Conservation (phyloP, 2,797 vertebrate species). For the Enteromius anoplus region DNA sequence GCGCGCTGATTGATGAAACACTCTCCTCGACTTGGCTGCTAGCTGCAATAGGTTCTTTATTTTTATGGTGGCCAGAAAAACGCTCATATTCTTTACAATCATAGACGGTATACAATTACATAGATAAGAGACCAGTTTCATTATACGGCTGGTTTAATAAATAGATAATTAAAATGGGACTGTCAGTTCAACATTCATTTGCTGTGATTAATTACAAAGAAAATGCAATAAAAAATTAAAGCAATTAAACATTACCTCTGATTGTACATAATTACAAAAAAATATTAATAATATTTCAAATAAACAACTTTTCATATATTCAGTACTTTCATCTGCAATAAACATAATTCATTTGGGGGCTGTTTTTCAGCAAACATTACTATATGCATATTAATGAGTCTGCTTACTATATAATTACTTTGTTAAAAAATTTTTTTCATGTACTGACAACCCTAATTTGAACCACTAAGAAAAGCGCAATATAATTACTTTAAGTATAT, state of each 20-base stretch:
- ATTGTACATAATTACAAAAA: too few species aligned
- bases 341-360: background rate
- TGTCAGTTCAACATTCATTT: background rate
- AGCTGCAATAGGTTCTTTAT: constrained; percentile 10
- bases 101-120: background rate
- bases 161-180: background rate
- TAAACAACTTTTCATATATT: background rate
- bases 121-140: background rate
- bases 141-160: background rate
- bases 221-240: background rate
- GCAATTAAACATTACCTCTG: background rate
- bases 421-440: background rate
- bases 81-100: background rate
- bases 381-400: background rate
- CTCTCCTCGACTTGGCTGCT: constrained; percentile 11
- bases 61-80: constrained; percentile 17
- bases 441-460: constrained; percentile 13
- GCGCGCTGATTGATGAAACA: constrained; percentile 9
- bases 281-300: background rate
- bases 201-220: background rate
- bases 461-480: background rate
- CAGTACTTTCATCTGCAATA: background rate
- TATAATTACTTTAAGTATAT: constrained; percentile 34
- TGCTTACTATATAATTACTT: constrained; percentile 21
- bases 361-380: background rate